phyloP scores from a whole-genome alignment of 2,797 vertebrate genomes.

The Tauraco hartlaubi region DNA sequence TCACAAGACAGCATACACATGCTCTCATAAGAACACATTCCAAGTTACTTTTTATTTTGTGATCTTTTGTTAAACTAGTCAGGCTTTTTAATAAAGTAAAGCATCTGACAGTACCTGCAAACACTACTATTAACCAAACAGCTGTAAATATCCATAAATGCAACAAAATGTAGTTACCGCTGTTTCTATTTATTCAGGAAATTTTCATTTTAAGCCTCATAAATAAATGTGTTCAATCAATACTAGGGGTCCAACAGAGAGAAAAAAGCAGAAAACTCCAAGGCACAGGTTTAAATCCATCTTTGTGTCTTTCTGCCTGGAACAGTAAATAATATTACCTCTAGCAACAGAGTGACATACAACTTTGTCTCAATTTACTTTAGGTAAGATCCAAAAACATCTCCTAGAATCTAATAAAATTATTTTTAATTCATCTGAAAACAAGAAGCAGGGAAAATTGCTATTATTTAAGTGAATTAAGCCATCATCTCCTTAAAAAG shows the following conservation, averaged over 20 bases:
- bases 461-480: neutral
- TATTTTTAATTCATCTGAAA: neutral
- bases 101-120: slow-evolving; percentile 30
- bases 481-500: neutral
- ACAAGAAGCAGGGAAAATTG: neutral
- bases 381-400: neutral
- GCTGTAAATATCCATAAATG: slow-evolving; percentile 45
- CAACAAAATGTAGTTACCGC: slow-evolving; percentile 2
- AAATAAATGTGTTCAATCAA: slow-evolving; percentile 60
- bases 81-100: slow-evolving; percentile 7
- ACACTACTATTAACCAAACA: slow-evolving; percentile 41
- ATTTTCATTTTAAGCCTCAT: slow-evolving; percentile 34
- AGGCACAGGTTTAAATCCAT: neutral
- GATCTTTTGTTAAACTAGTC: slow-evolving; percentile 35
- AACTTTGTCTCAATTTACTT: neutral
- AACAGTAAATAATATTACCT: neutral
- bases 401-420: neutral
- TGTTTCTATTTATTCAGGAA: slow-evolving; percentile 57
- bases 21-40: neutral
- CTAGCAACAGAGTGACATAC: neutral
- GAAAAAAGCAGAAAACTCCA: neutral
- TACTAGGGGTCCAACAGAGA: neutral
- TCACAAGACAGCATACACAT: neutral
- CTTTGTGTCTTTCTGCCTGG: neutral
- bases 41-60: slow-evolving; percentile 6